Evolutionary conservation across 2,888 invertebrate species (phyloP).

Genomic region (Thelaira solivaga): DNA sequence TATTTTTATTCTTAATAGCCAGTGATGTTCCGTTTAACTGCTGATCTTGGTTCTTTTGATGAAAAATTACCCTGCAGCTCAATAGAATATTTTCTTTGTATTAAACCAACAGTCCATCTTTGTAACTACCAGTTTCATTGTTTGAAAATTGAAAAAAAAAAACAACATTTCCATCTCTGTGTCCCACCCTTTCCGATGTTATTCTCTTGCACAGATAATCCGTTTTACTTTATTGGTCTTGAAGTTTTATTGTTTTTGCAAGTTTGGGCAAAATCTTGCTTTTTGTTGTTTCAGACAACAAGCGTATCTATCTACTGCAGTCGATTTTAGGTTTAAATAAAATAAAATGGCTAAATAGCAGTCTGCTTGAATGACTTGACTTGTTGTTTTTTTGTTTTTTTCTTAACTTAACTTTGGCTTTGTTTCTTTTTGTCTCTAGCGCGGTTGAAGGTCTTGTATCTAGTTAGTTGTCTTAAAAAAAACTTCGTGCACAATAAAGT

Average conservation of each 20-base stretch:
- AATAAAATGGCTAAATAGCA: slow-evolving; percentile 18
- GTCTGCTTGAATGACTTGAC: slow-evolving; percentile 29
- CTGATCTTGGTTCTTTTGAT: too few relatives aligned
- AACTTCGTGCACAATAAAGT: slow-evolving; percentile 17
- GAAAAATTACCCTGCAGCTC: too few relatives aligned
- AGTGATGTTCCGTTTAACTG: too few relatives aligned
- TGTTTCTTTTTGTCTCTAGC: slow-evolving; percentile 17
- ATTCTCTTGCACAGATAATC: slow-evolving; percentile 10
- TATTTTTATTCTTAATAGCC: too few relatives aligned
- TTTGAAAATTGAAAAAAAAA: too few relatives aligned
- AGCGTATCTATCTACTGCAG: slow-evolving; percentile 17
- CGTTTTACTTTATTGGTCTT: slow-evolving; percentile 34
- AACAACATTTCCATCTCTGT: slow-evolving; percentile 9
- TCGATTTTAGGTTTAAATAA: background rate
- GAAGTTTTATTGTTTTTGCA: slow-evolving; percentile 13
- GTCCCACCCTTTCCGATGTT: slow-evolving; percentile 25
- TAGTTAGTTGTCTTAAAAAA: slow-evolving; percentile 20
- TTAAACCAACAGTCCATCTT: too few relatives aligned
- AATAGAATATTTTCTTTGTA: too few relatives aligned
- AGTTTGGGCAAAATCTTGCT: slow-evolving; percentile 15
- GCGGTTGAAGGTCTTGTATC: slow-evolving; percentile 56
- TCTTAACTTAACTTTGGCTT: slow-evolving; percentile 28
- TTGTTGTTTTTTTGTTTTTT: slow-evolving; percentile 18
- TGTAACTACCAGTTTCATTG: too few relatives aligned
- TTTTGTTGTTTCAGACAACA: slow-evolving; percentile 11